phyloP scores from a whole-genome alignment of 2,888 invertebrate species.

The Rotaria socialis region DNA sequence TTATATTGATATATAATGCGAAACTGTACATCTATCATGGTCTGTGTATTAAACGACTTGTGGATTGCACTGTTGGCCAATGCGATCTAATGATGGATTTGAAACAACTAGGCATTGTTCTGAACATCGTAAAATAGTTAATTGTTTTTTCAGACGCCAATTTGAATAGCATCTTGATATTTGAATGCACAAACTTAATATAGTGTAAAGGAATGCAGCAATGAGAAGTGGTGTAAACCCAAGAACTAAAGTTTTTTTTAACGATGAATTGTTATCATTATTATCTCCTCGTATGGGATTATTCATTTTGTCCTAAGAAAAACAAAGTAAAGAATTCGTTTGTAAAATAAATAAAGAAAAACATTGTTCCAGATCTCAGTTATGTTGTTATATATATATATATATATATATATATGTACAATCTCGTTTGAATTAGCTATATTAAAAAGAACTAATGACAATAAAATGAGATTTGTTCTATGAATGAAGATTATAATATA shows the following conservation, averaged over 20 bases:
- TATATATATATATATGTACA: too few relatives aligned
- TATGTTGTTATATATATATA: too few relatives aligned
- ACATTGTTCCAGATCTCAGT: too few relatives aligned
- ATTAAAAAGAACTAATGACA: too few relatives aligned
- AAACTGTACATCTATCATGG: background rate
- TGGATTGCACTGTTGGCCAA: background rate
- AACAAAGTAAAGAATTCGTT: too few relatives aligned
- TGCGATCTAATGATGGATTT: background rate
- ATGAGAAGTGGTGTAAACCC: background rate
- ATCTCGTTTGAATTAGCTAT: too few relatives aligned
- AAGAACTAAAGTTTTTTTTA: background rate
- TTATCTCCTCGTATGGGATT: background rate
- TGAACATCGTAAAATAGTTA: background rate
- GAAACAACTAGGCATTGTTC: background rate
- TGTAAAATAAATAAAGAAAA: too few relatives aligned
- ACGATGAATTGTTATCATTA: background rate
- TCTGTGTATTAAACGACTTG: background rate
- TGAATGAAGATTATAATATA: too few relatives aligned
- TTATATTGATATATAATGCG: background rate
- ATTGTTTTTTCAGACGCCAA: background rate
- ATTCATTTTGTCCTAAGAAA: background rate
- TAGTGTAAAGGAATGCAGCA: background rate
- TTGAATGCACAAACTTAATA: background rate
- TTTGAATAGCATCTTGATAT: background rate
- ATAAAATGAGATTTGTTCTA: too few relatives aligned